Percentiles rank a stretch among this genome's conserved stretches.
phyloP scores from a whole-genome alignment of 2,797 vertebrate species.

The Sylvia borin region DNA sequence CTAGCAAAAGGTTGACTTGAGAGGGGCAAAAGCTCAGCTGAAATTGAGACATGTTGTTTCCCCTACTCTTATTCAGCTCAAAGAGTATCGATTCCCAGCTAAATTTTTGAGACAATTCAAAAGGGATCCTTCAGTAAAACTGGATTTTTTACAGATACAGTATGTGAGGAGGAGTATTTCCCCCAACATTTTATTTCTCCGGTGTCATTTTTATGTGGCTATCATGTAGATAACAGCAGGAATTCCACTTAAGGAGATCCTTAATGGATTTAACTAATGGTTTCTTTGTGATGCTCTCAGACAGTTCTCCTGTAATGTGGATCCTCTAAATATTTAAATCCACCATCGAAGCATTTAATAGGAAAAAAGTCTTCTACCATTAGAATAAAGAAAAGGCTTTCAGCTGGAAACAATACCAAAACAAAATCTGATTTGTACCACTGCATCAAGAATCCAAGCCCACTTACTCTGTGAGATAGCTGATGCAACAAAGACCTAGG shows the following conservation, averaged over 20 bases:
- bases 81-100: constrained; percentile 30
- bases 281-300: constrained; percentile 64
- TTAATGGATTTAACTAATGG: constrained; percentile 71
- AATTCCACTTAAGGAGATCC: constrained; percentile 65
- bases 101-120: constrained; percentile 18
- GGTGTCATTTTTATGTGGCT: constrained; percentile 48
- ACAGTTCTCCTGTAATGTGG: constrained; percentile 47
- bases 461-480: background rate
- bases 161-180: background rate
- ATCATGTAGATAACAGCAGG: constrained; percentile 55
- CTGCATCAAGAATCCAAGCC: constrained; percentile 5
- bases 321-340: constrained; percentile 73
- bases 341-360: constrained; percentile 69
- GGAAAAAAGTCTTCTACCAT: constrained; percentile 57
- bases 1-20: constrained; percentile 58
- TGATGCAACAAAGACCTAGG: constrained; percentile 8
- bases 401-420: constrained; percentile 57
- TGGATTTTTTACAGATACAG: constrained; percentile 24
- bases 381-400: constrained; percentile 55
- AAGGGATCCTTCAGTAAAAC: constrained; percentile 23
- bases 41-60: constrained; percentile 29
- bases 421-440: constrained; percentile 51
- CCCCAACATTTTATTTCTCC: constrained; percentile 1
- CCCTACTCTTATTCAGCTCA: constrained; percentile 14
- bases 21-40: constrained; percentile 53